Base-by-base conservation (phyloP, 1,140 invertebrate species). In the Lepidurus apus region DNA sequence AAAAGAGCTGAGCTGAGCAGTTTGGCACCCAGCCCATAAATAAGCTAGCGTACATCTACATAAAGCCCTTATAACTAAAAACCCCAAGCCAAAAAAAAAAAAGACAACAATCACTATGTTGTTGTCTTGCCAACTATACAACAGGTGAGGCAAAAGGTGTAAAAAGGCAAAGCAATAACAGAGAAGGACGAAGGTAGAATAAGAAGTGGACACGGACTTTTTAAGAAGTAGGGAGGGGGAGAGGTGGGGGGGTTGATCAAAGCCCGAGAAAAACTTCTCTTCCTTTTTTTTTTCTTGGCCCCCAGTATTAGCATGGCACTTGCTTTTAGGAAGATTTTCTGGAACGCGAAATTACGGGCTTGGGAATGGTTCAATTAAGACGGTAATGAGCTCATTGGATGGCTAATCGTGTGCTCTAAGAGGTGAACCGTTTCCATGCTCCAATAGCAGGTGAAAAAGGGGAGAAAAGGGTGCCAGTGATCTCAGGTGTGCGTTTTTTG, bases 131-230 rank as follows among this genome's bases (percentile, higher is more conserved):
- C 53, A 65, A 65, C 53, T 65, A 13, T 65, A 65, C 53, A 65
- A 65, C 53, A 65, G 53, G 53, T 65, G 53, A 65, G 53, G 53
- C 53, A 65, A 65, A 65, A 65, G 53, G 53, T 65, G 53, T 65
- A 65, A 65, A 65, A 65, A 65, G 53, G 17, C 53, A 13, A 65
- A 65, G 53, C 53, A 65, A 65, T 65, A 65, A 65, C 53, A 13
- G n/a, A 65, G 53, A 65, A 65, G 53, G 53, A 65, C 53, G 53
- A 9, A 65, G 53, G 53, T 21, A n/a, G 53, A 9, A 65, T 65
- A 65, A 47, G 45, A 47, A 47, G 45, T 47, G 45, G 45, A 65
- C 53, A 17, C 53, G 13, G 53, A n/a, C 17, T 13, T 13, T 65
- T 13, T n/a, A 65, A 7, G 53, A 65, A 65, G 53, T 13, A 8